Evolutionary conservation across 2,797 vertebrate species (phyloP), one percentile per base, ranked within the genome.

Genomic region (Xenops minutus): DNA sequence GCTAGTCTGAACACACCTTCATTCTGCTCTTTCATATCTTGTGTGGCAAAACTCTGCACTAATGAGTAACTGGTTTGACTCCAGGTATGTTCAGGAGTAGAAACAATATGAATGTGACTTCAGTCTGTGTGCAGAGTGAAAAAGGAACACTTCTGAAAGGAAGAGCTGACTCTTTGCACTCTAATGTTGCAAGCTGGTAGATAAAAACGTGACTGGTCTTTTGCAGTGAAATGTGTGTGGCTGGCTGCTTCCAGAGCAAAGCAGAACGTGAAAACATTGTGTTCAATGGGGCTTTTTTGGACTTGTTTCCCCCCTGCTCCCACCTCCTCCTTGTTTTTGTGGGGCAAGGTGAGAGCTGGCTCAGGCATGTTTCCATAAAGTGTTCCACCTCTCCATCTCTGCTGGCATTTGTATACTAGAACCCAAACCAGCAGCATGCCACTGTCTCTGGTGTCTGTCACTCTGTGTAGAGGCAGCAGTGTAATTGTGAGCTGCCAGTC

Each of bases 221-320:
- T 12, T 48, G n/a, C 16, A 71, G 8, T 19, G 8, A 3, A 2
- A 21, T 26, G 12, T 2, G 1, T 46, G 10, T 49, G 41, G 12
- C 12, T 58, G 24, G 2, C 20, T 64, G 56, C 34, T 74, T 61
- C 41, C 37, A 26, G 52, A 61, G 34, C 5, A 12, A 73, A 67
- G 15, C 8, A 12, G 49, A 72, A n/a, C n/a, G n/a, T n/a, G n/a
- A n/a, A 39, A 94, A 39, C 18, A 9, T 8, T 22, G 17, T 62
- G 7, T 54, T 49, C 12, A 22, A 0, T 37, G 3, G 39, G 36
- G 2, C 0, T 11, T 19, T 64, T 41, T 36, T 34, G 2, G 32
- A 6, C 4, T 6, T n/a, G n/a, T 56, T 55, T 46, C 9, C 5
- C 2, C 16, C 11, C 12, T 7, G 2, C 6, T 6, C 2, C 1